Conservation (phyloP, 2,113 vertebrate genomes). For the Apaloderma vittatum region DNA sequence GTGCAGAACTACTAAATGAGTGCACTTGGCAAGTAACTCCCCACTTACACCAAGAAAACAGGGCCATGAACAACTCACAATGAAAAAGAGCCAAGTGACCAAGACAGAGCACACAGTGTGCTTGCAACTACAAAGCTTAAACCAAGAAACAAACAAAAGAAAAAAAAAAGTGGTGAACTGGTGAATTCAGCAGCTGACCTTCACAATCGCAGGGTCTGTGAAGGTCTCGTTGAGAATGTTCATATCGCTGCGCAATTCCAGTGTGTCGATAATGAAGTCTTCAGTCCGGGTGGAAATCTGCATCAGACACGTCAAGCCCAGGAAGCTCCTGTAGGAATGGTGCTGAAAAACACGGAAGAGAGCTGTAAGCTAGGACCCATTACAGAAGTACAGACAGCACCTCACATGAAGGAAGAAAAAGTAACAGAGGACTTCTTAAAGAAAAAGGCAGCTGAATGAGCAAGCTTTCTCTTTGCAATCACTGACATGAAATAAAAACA, state of each 20-base stretch:
- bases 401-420: not conserved
- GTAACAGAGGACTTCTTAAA: not conserved
- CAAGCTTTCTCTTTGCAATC: not conserved
- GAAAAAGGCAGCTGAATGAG: not conserved
- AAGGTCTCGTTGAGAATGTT: conserved; percentile 94
- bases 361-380: not conserved
- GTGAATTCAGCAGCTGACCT: conserved; percentile 82
- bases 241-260: conserved; percentile 92
- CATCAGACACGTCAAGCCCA: conserved; percentile 94
- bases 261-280: conserved; percentile 92
- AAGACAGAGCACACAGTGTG: not conserved
- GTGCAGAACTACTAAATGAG: not conserved
- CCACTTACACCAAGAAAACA: not conserved
- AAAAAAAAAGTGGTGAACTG: not conserved
- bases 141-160: not conserved
- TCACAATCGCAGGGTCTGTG: conserved; percentile 90
- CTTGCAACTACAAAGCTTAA: not conserved
- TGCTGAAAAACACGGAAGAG: conserved; percentile 77
- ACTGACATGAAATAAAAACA: not conserved
- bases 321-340: conserved; percentile 95
- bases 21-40: not conserved
- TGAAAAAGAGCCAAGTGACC: not conserved
- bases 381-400: not conserved
- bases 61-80: not conserved
- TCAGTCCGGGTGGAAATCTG: conserved; percentile 95